Conservation (phyloP, 2,113 vertebrate genomes). For the Oreocharis arfaki region DNA sequence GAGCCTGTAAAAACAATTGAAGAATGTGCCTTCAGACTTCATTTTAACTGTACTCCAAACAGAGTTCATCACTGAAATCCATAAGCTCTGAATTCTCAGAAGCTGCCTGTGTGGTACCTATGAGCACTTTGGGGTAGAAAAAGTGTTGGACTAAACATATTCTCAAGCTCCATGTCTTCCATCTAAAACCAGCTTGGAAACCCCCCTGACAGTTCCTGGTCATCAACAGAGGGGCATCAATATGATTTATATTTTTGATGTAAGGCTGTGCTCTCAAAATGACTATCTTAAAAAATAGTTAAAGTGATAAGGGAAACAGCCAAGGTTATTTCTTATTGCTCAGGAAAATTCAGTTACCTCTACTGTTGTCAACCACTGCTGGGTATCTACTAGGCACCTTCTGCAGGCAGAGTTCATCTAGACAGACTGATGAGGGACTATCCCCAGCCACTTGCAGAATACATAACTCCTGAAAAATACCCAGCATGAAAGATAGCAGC, state of each 20-base stretch:
- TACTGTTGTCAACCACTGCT: background rate
- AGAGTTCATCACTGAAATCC: background rate
- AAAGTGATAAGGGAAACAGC: background rate
- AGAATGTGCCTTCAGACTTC: background rate
- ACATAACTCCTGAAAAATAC: background rate
- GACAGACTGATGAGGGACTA: background rate
- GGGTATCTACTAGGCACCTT: background rate
- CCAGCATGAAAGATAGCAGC: background rate
- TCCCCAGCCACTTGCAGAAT: background rate
- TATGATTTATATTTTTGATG: background rate
- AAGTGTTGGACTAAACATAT: background rate
- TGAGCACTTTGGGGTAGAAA: background rate
- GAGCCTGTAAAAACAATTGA: background rate
- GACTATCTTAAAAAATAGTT: background rate
- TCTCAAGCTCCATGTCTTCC: background rate
- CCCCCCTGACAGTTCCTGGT: rapidly evolving
- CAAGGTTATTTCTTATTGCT: background rate
- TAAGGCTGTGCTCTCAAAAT: background rate
- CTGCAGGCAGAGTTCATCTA: background rate
- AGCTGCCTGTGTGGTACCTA: background rate
- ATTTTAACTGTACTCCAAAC: background rate
- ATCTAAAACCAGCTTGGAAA: background rate
- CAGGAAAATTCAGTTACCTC: background rate
- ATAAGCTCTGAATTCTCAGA: background rate
- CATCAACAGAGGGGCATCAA: background rate